phyloP scores from a whole-genome alignment of 2,888 invertebrate genomes.

The Tenthredo mesomela region DNA sequence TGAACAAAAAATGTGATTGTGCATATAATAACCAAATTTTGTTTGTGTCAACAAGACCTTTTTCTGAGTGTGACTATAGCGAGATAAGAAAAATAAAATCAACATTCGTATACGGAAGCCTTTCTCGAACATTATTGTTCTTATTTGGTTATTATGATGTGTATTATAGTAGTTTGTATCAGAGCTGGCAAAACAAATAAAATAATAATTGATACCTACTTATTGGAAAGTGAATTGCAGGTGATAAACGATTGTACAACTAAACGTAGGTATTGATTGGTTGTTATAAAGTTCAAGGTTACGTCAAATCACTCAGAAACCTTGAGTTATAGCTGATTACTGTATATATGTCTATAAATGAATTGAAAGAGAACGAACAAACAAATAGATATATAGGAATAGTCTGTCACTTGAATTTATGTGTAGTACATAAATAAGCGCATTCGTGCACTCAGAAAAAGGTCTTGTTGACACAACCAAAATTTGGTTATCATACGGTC shows the following conservation, averaged over 20 bases:
- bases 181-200: background rate
- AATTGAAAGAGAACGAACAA: background rate
- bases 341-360: background rate
- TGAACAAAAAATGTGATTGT: no score
- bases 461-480: no score
- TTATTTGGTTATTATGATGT: background rate
- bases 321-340: constrained; percentile 3
- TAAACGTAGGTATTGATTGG: constrained; percentile 21
- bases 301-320: background rate
- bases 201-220: background rate
- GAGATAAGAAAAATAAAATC: no score
- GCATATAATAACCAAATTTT: no score
- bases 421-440: background rate
- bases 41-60: no score
- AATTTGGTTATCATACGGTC: no score
- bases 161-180: background rate
- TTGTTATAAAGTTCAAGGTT: constrained; percentile 37
- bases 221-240: background rate
- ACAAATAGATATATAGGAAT: background rate
- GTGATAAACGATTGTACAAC: constrained; percentile 9
- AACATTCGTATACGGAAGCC: background rate
- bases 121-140: background rate
- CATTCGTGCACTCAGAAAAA: no score
- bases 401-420: background rate
- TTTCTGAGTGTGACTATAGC: no score